A percentile compares a stretch with the other conserved stretches of the same genome.
Conservation (phyloP, 1,140 invertebrate species). For the Apis laboriosa region DNA sequence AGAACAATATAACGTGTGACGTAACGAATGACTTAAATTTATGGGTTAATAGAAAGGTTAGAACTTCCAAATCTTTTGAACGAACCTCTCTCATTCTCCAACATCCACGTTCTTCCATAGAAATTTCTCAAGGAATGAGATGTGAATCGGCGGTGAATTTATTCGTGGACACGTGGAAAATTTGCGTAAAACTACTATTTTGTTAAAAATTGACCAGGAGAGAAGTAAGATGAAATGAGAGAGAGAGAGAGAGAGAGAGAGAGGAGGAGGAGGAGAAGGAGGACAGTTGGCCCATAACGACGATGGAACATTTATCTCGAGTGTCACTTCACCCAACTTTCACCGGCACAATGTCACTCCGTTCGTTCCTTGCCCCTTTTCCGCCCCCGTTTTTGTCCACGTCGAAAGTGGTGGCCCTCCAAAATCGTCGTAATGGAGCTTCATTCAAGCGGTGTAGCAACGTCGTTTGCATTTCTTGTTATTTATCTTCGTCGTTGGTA, state of each 20-base stretch:
- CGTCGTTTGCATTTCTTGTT: conserved; percentile 64
- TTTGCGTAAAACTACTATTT: conserved; percentile 45
- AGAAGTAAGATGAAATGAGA: neutral
- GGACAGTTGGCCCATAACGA: conserved; percentile 48
- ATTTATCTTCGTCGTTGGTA: conserved; percentile 62
- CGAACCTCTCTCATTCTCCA: too few species aligned
- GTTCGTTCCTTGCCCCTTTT: conserved; percentile 39
- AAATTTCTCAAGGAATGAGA: conserved; percentile 18
- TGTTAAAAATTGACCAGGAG: neutral
- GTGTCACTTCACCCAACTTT: conserved; percentile 71
- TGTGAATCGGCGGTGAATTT: neutral
- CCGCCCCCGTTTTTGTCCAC: conserved; percentile 29
- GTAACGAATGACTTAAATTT: too few species aligned
- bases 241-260: neutral
- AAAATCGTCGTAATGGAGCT: conserved; percentile 58
- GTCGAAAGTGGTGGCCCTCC: conserved; percentile 39
- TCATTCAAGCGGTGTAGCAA: conserved; percentile 43
- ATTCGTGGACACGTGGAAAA: conserved; percentile 24
- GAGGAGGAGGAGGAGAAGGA: neutral
- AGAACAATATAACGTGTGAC: too few species aligned
- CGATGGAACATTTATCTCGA: conserved; percentile 72
- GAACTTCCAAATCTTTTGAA: too few species aligned
- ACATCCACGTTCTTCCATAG: neutral
- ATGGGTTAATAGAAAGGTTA: too few species aligned
- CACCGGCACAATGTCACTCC: conserved; percentile 65